Evolutionary conservation across 2,113 vertebrate species (phyloP), one percentile per base, ranked within the genome.

Genomic region (Misgurnus mizolepis): DNA sequence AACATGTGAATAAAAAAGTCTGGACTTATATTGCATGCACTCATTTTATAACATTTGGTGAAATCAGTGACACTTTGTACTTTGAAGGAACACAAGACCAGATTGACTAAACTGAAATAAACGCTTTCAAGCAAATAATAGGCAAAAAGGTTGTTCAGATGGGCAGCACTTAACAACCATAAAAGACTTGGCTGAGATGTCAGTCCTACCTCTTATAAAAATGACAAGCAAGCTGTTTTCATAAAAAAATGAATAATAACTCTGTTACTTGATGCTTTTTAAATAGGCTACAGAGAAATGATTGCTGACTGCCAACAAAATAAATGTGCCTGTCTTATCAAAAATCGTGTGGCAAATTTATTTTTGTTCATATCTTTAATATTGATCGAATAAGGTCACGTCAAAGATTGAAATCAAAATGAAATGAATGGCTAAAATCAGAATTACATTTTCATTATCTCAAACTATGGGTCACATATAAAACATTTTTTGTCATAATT

Each of bases 1-100:
- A 11, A 18, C 55, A 11, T 58, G 17, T 43, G 5, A 45, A 22
- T 34, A 45, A n/a, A 74, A 12, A 4, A 14, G 6, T 58, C n/a
- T 22, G 18, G 71, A 74, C 4, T 17, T 74, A 18, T 60, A 14
- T 5, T 72, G 69, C 0, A 1, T 39, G 27, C 14, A 34, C 27
- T 3, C 1, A 74, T 74, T 69, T 65, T 17, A 22, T 14, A 80
- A 55, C 64, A 64, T 45, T 53, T 50, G 39, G 69, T 41, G 17
- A 17, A 73, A 78, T 65, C n/a, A 3, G 62, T 61, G 78, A 82
- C 41, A 60, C 41, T 43, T 74, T 61, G 72, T 76, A 47, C 49
- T 80, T 69, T 22, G 17, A 64, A 17, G 75, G 56, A 53, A 43
- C 11, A 61, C 64, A 18, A 60, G 53, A 47, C 17, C 55, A 69